Base-by-base conservation (phyloP, 2,797 vertebrate species). In the Neopelma chrysocephalum region DNA sequence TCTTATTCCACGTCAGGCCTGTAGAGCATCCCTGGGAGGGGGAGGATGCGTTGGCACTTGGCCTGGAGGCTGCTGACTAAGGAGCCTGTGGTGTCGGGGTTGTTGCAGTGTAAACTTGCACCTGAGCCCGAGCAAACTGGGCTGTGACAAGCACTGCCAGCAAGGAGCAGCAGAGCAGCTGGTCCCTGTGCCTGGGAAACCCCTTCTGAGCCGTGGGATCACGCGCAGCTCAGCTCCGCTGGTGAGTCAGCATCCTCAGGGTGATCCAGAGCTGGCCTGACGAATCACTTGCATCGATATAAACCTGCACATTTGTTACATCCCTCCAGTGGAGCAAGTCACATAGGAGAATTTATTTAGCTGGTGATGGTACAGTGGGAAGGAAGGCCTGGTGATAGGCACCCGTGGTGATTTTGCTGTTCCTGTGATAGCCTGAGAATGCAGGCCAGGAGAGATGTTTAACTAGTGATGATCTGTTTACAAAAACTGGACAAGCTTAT, bases 171-270 rank as follows among this genome's bases (percentile, higher is more conserved):
- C 50, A 51, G 72, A 91, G 89, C 43, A 86, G 38, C 53, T 76
- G 78, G 17, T 64, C 62, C 76, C 51, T 56, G 54, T 76, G 78
- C 79, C 82, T 85, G 42, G 81, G 43, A 88, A 91, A 38, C 73
- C 79, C 86, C 58, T 82, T 69, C 58, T 8, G 27, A 94, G 48
- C 43, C 32, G 8, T 34, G 4, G 80, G 69, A 60, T 82, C 93
- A 79, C 16, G 16, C 1, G 11, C 58, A 65, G 92, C 60, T 62
- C 58, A 65, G 92, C 60, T 62, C 70, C 0, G 3, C 48, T 70
- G 45, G 45, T 96, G 87, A 96, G 69, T 94, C 93, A 94, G 85
- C 32, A 12, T 79, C 90, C 80, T 50, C 38, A 6, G 72, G 57
- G 15, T 81, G 76, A 43, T 86, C 82, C 56, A 73, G 40, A 69